phyloP scores from a whole-genome alignment of 2,113 vertebrate species.

The Nycticorax nycticorax region DNA sequence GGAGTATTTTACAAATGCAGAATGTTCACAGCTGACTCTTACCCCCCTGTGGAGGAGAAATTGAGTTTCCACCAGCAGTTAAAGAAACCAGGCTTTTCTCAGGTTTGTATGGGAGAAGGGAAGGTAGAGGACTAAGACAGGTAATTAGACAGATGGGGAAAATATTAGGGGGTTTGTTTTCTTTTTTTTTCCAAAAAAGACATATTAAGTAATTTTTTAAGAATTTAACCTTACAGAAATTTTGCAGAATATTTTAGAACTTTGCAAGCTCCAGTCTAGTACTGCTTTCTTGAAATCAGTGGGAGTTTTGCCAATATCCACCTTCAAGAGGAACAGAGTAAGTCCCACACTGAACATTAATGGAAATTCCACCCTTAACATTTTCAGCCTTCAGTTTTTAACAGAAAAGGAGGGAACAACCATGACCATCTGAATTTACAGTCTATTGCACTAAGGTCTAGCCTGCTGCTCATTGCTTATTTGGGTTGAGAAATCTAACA shows the following conservation, averaged over 20 bases:
- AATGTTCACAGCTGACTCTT: neutral
- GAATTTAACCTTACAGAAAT: neutral
- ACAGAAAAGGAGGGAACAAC: neutral
- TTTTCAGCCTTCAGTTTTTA: neutral
- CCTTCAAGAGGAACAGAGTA: neutral
- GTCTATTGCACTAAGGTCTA: neutral
- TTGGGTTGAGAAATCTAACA: neutral
- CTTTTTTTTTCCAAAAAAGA: neutral
- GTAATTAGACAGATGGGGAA: neutral
- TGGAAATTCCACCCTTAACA: neutral
- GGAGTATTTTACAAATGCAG: neutral
- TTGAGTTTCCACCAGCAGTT: neutral
- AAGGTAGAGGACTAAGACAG: neutral
- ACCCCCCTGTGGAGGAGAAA: neutral
- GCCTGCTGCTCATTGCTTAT: neutral
- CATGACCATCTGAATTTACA: neutral
- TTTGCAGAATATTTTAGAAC: neutral
- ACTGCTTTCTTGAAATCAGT: neutral
- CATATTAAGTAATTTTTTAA: neutral
- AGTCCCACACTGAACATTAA: neutral
- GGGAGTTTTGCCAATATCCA: neutral
- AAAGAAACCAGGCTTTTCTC: neutral
- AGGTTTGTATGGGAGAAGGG: neutral
- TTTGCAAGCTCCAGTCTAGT: neutral
- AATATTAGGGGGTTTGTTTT: neutral